Conservation (phyloP, 2,797 vertebrate genomes). For the Chelonia mydas region DNA sequence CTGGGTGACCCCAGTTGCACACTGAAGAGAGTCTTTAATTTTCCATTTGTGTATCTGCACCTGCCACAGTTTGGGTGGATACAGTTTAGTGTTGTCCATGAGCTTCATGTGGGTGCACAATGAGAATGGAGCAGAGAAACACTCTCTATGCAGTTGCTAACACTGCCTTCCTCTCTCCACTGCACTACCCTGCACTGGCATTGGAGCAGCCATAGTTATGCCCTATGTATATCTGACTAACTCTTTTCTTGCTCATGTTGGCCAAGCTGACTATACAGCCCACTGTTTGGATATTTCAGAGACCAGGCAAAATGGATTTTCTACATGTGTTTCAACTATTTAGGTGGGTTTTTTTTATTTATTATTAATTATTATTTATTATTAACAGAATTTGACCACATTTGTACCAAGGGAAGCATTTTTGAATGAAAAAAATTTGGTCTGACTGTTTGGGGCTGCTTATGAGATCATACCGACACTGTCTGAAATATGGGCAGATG, state of each 20-base stretch:
- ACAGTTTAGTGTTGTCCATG: too few relatives aligned
- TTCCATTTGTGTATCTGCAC: too few relatives aligned
- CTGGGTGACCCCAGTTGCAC: too few relatives aligned
- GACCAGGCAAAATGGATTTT: too few relatives aligned
- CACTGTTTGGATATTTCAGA: background rate
- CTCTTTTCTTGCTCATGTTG: background rate
- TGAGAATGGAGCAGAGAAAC: background rate
- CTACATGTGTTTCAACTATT: too few relatives aligned
- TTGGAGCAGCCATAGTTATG: background rate
- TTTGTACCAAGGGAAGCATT: too few relatives aligned
- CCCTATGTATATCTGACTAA: background rate
- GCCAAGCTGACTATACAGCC: background rate
- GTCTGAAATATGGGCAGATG: background rate
- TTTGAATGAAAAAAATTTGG: background rate
- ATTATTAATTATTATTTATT: too few relatives aligned
- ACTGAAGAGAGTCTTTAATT: too few relatives aligned
- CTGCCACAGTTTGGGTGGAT: too few relatives aligned
- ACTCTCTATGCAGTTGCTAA: background rate
- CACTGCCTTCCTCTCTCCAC: background rate
- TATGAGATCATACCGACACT: background rate
- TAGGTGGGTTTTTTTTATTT: fast-evolving
- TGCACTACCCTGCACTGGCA: background rate
- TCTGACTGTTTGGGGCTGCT: background rate
- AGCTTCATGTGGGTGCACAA: background rate
- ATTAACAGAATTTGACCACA: fast-evolving